phyloP scores from a whole-genome alignment of 2,797 vertebrate genomes.

The Vireo griseus region DNA sequence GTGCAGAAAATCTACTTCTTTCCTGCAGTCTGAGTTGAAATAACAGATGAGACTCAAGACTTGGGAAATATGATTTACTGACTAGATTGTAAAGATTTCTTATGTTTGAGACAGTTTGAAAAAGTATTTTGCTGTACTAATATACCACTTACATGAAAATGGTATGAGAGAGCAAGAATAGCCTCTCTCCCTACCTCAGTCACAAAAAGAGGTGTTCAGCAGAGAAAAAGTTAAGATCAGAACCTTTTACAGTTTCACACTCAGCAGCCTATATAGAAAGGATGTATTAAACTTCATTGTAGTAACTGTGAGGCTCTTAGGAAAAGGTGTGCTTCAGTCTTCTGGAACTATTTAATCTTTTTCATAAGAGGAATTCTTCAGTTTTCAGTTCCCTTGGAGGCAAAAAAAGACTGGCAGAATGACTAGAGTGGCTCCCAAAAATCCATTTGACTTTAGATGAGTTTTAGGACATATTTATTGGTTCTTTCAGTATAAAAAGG shows the following conservation, averaged over 20 bases:
- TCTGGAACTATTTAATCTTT: not conserved
- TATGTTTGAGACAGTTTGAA: not conserved
- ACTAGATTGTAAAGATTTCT: not conserved
- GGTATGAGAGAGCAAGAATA: not conserved
- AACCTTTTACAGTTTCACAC: not conserved
- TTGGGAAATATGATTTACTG: not conserved
- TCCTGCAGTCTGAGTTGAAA: not conserved
- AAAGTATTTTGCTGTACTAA: not conserved
- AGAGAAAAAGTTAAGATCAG: not conserved
- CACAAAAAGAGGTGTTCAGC: not conserved
- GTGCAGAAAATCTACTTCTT: not conserved
- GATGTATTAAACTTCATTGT: not conserved
- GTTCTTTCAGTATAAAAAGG: not conserved
- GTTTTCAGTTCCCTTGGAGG: not conserved
- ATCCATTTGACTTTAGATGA: not conserved
- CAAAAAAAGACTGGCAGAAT: not conserved
- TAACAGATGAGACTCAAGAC: not conserved
- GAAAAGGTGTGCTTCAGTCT: not conserved
- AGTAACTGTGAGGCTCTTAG: not conserved
- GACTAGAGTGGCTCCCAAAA: not conserved
- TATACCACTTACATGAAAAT: not conserved
- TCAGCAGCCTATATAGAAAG: not conserved
- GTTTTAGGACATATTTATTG: not conserved
- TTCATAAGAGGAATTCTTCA: not conserved
- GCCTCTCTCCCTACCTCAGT: not conserved